Evolutionary conservation across 1,140 invertebrate genomes (phyloP).

Genomic region (Bathynomus jamesi): DNA sequence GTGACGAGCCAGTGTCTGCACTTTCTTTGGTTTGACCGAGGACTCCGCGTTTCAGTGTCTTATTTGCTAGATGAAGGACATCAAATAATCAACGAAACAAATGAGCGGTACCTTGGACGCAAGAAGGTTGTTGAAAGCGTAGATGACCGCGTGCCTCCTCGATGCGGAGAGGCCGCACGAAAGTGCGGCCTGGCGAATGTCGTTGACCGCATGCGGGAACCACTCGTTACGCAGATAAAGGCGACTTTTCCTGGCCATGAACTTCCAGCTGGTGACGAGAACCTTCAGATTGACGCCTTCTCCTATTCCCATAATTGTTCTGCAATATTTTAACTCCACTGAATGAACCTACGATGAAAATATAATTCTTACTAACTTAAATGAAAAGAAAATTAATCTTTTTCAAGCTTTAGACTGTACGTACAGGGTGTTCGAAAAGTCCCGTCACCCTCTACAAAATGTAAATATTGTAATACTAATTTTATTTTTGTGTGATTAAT

Average conservation of each 20-base stretch:
- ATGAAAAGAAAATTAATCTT: no score
- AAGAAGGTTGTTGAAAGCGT: constrained; percentile 17
- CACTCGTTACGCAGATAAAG: constrained; percentile 1
- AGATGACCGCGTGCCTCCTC: constrained; percentile 7
- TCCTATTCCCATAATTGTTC: neutral
- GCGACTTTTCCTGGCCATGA: neutral
- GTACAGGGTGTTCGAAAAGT: no score
- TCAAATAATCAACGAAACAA: no score
- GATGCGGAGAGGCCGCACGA: neutral
- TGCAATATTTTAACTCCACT: neutral
- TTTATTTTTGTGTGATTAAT: neutral
- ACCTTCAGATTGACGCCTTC: neutral
- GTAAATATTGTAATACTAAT: neutral
- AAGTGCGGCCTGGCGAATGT: constrained; percentile 5
- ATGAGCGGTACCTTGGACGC: constrained; percentile 21
- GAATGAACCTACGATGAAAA: no score
- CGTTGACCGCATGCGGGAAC: constrained; percentile 8
- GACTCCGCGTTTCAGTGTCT: no score
- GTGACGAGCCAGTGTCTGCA: no score
- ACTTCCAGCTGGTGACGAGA: neutral
- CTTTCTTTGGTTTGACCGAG: no score
- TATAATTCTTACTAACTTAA: no score
- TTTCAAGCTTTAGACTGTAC: no score
- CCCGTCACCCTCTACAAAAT: neutral
- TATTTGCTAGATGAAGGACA: no score